Conservation (phyloP, 2,113 vertebrate species). For the Athene noctua region DNA sequence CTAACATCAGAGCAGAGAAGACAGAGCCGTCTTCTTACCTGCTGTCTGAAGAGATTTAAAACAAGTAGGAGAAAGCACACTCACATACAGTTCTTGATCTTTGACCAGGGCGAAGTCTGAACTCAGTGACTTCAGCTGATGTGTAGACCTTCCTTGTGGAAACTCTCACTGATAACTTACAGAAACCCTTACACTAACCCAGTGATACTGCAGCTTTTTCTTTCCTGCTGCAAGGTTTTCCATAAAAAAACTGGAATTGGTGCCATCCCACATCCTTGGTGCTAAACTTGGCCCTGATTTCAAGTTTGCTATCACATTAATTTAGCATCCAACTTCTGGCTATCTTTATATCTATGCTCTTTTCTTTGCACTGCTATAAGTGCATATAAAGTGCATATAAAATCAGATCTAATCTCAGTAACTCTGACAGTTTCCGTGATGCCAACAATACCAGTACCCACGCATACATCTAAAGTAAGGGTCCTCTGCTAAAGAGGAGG, state of each 20-base stretch:
- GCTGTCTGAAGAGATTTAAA: background rate
- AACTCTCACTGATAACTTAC: background rate
- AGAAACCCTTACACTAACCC: background rate
- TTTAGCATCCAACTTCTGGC: background rate
- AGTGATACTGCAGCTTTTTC: background rate
- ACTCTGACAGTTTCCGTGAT: background rate
- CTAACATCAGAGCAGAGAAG: background rate
- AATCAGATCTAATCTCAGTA: background rate
- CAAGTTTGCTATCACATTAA: background rate
- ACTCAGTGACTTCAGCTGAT: background rate
- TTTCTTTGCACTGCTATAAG: background rate
- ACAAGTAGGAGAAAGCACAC: background rate
- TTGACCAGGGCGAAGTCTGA: background rate
- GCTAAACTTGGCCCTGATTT: background rate
- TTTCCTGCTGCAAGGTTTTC: background rate
- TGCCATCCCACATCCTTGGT: background rate
- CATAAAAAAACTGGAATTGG: background rate
- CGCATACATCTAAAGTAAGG: background rate
- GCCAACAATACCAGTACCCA: background rate
- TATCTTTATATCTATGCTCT: background rate
- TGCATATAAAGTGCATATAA: background rate
- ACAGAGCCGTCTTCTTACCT: background rate
- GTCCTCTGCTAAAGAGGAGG: background rate
- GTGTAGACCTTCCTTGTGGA: background rate
- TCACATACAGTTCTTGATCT: accelerated